Evolutionary conservation across 2,113 vertebrate genomes (phyloP), one percentile per base, ranked within the genome.

Genomic region (Falco punctatus): DNA sequence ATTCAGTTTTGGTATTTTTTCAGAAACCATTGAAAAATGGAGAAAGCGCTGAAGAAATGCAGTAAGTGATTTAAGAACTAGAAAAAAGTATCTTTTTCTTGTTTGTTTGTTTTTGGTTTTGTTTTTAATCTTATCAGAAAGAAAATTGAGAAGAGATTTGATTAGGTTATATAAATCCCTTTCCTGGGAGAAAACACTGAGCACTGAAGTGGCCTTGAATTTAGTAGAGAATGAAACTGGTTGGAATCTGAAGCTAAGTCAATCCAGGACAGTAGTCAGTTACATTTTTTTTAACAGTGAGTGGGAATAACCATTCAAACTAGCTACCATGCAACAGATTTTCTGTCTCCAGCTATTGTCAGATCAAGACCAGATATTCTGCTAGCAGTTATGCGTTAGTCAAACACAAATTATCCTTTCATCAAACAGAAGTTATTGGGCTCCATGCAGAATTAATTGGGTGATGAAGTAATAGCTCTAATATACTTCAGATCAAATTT

Each of bases 351-450:
- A 94, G 57, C 42, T 93, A 61, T 54, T 92, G 73, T 95, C 78
- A 92, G 78, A 94, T 95, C 83, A 89, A 94, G 77, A 86, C 57
- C n/a, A 51, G 94, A 95, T 84, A 94, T 59, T 92, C 49, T 92
- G 40, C 44, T 71, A n/a, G 61, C 94, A 91, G 77, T 74, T 89
- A 96, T 55, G 46, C 4, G 3, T 86, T 94, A 94, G 65, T 81
- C 92, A 93, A 96, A 70, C 83, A 75, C 84, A 87, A 94, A 92
- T 94, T 91, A 96, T 95, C 49, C 73, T 96, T 96, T 95, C 92
- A 91, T 92, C 96, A 81, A 92, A 87, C 52, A 85, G 83, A 91
- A 94, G 83, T 75, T 84, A 79, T 69, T 91, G 10, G 64, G 52
- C 81, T 92, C 33, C 46, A 69, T 65, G 81, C 28, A 89, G 69